Evolutionary conservation across 2,797 vertebrate genomes (phyloP).

Genomic region (Neoniphon sammara): DNA sequence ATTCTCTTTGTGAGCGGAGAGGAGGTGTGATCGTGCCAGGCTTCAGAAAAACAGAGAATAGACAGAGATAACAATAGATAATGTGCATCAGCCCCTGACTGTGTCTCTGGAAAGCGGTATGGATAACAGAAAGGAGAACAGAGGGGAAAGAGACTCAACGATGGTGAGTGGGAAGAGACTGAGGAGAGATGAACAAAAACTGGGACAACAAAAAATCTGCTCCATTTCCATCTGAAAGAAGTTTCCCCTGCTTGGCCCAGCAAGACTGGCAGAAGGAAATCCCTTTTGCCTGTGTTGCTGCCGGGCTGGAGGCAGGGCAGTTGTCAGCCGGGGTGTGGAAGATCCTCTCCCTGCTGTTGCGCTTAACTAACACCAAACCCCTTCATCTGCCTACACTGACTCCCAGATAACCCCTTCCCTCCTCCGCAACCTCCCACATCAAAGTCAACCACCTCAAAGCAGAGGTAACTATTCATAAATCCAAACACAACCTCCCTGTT

Average conservation of each 20-base stretch:
- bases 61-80: conserved; percentile 17
- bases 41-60: conserved; percentile 29
- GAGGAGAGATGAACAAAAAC: conserved; percentile 47
- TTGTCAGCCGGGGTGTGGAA: conserved; percentile 9
- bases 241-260: conserved; percentile 29
- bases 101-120: conserved; percentile 31
- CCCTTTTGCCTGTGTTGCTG: conserved; percentile 43
- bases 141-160: conserved; percentile 13
- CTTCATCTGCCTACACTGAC: conserved; percentile 51
- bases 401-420: conserved; percentile 47
- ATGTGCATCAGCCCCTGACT: background rate
- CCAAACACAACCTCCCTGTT: conserved; percentile 28
- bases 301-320: conserved; percentile 27
- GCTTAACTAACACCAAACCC: conserved; percentile 13
- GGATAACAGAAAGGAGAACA: conserved; percentile 31
- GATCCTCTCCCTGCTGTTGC: conserved; percentile 33
- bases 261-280: conserved; percentile 52
- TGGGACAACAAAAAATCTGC: conserved; percentile 53
- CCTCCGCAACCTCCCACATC: conserved; percentile 20
- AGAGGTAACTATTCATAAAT: conserved; percentile 42
- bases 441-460: conserved; percentile 52
- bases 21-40: conserved; percentile 8
- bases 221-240: conserved; percentile 77
- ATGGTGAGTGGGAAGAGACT: conserved; percentile 37
- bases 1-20: conserved; percentile 23